Percentiles rank a stretch among this genome's conserved stretches.
Conservation (phyloP, 2,888 invertebrate species). For the Tachina fera region DNA sequence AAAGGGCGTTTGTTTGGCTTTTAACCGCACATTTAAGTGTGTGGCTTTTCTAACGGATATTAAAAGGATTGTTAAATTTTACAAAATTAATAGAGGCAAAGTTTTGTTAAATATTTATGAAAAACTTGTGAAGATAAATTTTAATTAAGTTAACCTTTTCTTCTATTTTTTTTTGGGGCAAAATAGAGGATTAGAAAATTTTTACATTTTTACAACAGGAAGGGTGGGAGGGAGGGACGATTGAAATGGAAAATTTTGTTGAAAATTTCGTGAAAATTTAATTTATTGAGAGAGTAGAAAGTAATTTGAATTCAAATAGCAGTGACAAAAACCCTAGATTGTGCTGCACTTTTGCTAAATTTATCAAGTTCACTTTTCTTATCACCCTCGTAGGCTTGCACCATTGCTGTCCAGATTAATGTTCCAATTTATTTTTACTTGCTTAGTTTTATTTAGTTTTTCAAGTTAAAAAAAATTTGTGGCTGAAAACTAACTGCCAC, state of each 20-base stretch:
- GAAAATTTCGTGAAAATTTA: not conserved
- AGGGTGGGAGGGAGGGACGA: too few relatives aligned
- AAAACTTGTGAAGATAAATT: not conserved
- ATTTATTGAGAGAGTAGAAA: too few relatives aligned
- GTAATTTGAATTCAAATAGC: too few relatives aligned
- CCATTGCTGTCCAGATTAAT: conserved; percentile 30
- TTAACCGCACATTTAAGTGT: conserved; percentile 45
- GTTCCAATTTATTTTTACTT: conserved; percentile 15
- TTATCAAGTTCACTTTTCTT: not conserved
- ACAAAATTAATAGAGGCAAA: not conserved
- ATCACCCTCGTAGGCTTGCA: not conserved
- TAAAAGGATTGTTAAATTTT: conserved; percentile 5
- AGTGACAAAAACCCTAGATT: too few relatives aligned
- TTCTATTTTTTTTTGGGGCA: too few relatives aligned
- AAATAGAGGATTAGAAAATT: too few relatives aligned
- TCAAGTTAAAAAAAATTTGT: conserved; percentile 28
- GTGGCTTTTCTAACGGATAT: conserved; percentile 18
- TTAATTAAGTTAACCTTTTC: conserved; percentile 2
- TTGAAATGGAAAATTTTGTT: not conserved
- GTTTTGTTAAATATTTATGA: not conserved
- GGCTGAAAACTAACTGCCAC: conserved; percentile 13
- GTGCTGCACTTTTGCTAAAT: not conserved
- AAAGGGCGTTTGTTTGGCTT: not conserved
- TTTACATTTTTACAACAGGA: too few relatives aligned
- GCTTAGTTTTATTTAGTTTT: conserved; percentile 8